phyloP scores from a whole-genome alignment of 30 jellyfish, hydroid and myxozoan species.

The Pelagia noctiluca region DNA sequence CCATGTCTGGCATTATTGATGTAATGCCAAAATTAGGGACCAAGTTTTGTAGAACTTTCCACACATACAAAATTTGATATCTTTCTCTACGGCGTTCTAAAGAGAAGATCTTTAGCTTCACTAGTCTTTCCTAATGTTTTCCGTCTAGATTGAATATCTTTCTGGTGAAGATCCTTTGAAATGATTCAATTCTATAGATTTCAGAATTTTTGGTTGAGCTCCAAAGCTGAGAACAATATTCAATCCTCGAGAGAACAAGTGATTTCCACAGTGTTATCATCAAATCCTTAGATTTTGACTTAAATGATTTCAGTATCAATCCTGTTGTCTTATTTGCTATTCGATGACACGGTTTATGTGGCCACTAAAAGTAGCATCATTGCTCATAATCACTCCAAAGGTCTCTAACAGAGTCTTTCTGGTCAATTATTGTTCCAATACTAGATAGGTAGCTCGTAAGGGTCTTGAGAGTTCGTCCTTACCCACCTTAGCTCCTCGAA shows the following conservation, averaged over 20 bases:
- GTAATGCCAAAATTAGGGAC: too few relatives aligned
- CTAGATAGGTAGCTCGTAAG: neutral
- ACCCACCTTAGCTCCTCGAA: neutral
- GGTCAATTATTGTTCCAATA: neutral
- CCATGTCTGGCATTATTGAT: too few relatives aligned
- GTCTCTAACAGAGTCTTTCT: conserved; percentile 5
- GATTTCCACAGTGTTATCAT: neutral
- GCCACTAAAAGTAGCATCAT: neutral
- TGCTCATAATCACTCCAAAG: neutral
- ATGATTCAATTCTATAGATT: neutral
- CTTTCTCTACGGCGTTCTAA: neutral
- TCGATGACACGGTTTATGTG: neutral
- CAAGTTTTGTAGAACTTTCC: too few relatives aligned
- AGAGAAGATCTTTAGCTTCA: neutral
- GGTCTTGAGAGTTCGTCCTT: conserved; percentile 5
- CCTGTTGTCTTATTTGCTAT: neutral
- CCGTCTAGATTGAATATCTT: neutral
- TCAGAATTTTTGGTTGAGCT: neutral
- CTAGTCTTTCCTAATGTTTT: neutral
- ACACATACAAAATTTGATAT: too few relatives aligned
- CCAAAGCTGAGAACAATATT: neutral
- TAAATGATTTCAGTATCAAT: neutral
- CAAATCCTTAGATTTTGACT: neutral
- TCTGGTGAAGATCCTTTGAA: neutral
- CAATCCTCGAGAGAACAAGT: neutral